These are phyloP conservation scores for Drosophila orosa DNA, from an alignment of 1,140 invertebrate genomes.

Conservation along the genomic window DNA sequence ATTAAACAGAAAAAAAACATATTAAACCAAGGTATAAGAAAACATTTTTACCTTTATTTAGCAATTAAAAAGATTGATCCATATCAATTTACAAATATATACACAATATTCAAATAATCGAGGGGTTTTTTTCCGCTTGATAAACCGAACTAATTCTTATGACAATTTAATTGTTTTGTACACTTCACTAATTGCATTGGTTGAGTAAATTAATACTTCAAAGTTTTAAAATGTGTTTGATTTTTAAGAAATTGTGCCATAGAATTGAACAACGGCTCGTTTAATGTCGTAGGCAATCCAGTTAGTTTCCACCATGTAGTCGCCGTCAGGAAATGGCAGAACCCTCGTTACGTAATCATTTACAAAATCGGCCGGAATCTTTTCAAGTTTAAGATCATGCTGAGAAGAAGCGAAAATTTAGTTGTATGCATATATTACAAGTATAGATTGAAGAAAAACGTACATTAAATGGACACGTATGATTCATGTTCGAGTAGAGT, in stretches of 20 bases:
- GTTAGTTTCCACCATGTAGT: slow-evolving; percentile 4
- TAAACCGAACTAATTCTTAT: not conserved
- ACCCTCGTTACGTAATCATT: not conserved
- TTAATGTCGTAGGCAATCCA: slow-evolving; percentile 7
- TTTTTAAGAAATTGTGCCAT: slow-evolving; percentile 10
- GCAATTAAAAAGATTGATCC: not conserved
- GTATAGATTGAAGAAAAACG: not conserved
- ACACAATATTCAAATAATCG: not conserved
- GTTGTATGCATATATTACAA: not conserved
- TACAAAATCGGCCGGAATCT: not conserved
- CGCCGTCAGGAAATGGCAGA: slow-evolving; percentile 8
- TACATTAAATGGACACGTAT: slow-evolving; percentile 1
- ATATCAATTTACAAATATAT: not conserved
- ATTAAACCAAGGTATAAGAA: not conserved
- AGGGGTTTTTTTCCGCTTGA: not conserved
- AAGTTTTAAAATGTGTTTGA: not conserved
- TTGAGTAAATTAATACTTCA: not conserved
- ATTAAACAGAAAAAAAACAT: too few relatives aligned
- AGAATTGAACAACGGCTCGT: not conserved
- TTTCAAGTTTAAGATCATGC: not conserved
- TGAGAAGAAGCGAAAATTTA: not conserved
- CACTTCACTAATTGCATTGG: not conserved
- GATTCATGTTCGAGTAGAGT: not conserved
- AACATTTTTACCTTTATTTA: not conserved
- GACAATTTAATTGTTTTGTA: not conserved